phyloP scores from a whole-genome alignment of 2,888 invertebrate genomes.

The Siphlonurus alternatus region DNA sequence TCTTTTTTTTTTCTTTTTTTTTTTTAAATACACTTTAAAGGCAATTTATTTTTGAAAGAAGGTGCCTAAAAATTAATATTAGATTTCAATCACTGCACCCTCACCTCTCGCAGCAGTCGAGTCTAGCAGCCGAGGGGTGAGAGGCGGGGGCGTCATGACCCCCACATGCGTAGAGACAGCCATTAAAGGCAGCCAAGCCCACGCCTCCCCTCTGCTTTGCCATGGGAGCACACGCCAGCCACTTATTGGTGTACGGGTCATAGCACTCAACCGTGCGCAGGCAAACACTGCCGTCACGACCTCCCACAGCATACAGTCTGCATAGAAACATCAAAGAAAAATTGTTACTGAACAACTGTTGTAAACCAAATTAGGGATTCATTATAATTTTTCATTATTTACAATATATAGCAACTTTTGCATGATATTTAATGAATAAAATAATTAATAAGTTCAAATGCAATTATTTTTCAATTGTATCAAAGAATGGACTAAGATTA shows the following conservation, averaged over 20 bases:
- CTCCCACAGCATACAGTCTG: slow-evolving; percentile 81
- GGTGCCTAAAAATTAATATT: too few relatives aligned
- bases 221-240: slow-evolving; percentile 80
- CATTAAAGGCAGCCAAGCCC: slow-evolving; percentile 75
- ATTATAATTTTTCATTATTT: too few relatives aligned
- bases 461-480: too few relatives aligned
- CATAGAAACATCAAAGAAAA: slow-evolving; percentile 17
- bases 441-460: too few relatives aligned
- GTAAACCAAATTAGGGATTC: too few relatives aligned
- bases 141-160: slow-evolving; percentile 88
- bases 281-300: slow-evolving; percentile 81
- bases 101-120: slow-evolving; percentile 81
- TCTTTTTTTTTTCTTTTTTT: too few relatives aligned
- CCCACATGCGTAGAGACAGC: slow-evolving; percentile 79
- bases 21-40: too few relatives aligned
- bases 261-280: slow-evolving; percentile 79
- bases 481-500: too few relatives aligned
- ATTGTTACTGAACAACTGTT: background rate
- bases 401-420: too few relatives aligned
- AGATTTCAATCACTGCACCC: too few relatives aligned
- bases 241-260: slow-evolving; percentile 59
- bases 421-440: too few relatives aligned
- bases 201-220: slow-evolving; percentile 72
- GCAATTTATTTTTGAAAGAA: too few relatives aligned
- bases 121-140: slow-evolving; percentile 62